Percentiles rank a stretch among this genome's conserved stretches.
Conservation (phyloP, 2,113 vertebrate species). For the Mustela lutreola region DNA sequence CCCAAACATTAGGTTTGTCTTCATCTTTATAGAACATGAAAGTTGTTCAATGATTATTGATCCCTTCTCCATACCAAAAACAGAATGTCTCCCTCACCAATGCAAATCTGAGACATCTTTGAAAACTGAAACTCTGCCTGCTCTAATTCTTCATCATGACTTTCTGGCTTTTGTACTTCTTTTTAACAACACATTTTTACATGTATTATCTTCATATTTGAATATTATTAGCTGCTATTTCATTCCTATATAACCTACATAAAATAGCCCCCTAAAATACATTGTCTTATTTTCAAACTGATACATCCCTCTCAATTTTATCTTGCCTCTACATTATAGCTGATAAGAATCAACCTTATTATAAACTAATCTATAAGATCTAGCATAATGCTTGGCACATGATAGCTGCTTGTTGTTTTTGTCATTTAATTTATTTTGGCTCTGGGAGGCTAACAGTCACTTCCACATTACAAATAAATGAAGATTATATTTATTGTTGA, state of each 20-base stretch:
- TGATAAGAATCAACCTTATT: neutral
- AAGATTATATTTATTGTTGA: conserved; percentile 13
- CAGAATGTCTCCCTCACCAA: neutral
- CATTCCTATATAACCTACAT: neutral
- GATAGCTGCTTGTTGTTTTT: neutral
- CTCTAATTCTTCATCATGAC: neutral
- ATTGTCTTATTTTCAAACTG: conserved; percentile 29
- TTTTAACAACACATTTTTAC: neutral
- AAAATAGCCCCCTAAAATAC: neutral
- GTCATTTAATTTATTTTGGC: neutral
- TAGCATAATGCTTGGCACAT: neutral
- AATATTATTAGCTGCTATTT: neutral
- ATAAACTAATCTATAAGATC: neutral
- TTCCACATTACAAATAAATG: neutral
- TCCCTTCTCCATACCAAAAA: neutral
- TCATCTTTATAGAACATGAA: neutral
- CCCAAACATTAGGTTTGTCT: neutral
- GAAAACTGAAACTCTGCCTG: neutral
- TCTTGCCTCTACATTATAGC: neutral
- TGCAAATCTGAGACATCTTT: neutral
- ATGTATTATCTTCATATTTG: neutral
- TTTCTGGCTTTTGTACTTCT: neutral
- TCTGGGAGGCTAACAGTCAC: neutral
- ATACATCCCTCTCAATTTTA: neutral
- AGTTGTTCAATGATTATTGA: neutral